A percentile compares a stretch with the other conserved stretches of the same genome.
These are phyloP conservation scores for Capitella teleta DNA, from an alignment of 1,140 invertebrate genomes.

Conservation along the genomic window DNA sequence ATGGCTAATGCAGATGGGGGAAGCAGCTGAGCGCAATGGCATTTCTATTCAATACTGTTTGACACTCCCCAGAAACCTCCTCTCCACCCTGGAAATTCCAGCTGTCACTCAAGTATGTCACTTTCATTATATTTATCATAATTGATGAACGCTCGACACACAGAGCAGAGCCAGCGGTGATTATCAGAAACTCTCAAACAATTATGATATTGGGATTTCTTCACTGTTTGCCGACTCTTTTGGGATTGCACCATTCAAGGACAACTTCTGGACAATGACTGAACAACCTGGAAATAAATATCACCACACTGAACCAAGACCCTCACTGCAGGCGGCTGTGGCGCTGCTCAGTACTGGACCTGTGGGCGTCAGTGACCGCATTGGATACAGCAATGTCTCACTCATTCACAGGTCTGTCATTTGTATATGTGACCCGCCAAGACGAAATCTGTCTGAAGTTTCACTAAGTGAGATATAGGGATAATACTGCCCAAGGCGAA, in stretches of 20 bases:
- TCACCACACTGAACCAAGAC: constrained; percentile 13
- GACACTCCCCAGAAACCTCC: constrained; percentile 17
- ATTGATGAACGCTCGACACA: too few relatives aligned
- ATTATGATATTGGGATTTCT: constrained; percentile 31
- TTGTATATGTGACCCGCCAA: background rate
- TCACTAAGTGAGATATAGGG: background rate
- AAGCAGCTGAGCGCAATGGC: constrained; percentile 11
- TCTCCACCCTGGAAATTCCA: constrained; percentile 16
- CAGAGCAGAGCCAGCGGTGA: too few relatives aligned
- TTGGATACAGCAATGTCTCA: constrained; percentile 15
- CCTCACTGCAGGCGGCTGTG: constrained; percentile 15
- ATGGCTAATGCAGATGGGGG: constrained; percentile 19
- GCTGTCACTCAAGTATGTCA: constrained; percentile 19
- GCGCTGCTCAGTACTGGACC: constrained; percentile 18
- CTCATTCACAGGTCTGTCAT: constrained; percentile 14
- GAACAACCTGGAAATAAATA: constrained; percentile 28
- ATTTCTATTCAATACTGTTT: constrained; percentile 22
- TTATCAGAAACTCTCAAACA: constrained; percentile 18
- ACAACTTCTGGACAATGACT: constrained; percentile 31
- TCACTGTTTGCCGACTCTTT: constrained; percentile 28
- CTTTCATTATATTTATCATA: constrained; percentile 13
- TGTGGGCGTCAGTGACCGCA: constrained; percentile 20
- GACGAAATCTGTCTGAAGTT: background rate
- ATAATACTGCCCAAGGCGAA: background rate
- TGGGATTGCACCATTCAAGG: constrained; percentile 31